Evolutionary conservation across 2,888 invertebrate species (phyloP).

Genomic region (Meghimatium bilineatum): DNA sequence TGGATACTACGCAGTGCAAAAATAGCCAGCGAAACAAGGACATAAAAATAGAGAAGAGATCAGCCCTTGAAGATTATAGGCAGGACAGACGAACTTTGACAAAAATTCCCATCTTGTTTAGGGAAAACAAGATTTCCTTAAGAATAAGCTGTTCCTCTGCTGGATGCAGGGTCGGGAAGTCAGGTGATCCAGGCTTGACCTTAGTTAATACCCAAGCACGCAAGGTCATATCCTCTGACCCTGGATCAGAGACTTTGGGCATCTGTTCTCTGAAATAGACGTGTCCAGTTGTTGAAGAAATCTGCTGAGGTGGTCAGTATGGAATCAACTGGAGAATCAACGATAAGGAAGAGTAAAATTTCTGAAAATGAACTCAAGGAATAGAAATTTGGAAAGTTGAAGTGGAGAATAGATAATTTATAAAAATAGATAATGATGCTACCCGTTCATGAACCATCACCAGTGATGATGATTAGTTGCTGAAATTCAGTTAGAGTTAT

Average conservation of each 20-base stretch:
- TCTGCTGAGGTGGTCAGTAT: neutral
- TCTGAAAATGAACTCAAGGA: neutral
- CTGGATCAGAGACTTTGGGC: neutral
- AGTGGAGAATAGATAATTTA: neutral
- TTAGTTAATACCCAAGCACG: constrained; percentile 11
- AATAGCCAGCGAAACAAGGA: too few species aligned
- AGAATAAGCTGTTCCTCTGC: neutral
- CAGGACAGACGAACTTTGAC: neutral
- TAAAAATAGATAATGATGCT: too few species aligned
- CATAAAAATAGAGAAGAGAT: too few species aligned
- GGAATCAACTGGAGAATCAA: neutral
- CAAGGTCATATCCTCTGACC: constrained; percentile 9
- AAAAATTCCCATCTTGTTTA: neutral
- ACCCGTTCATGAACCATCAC: too few species aligned
- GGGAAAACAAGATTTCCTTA: neutral
- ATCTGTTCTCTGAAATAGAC: neutral
- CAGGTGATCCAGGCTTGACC: neutral
- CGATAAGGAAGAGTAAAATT: neutral
- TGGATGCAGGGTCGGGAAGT: neutral
- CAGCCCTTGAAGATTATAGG: too few species aligned
- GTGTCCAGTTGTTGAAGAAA: neutral
- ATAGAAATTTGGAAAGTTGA: neutral
- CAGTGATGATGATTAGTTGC: too few species aligned
- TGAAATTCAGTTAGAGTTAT: too few species aligned
- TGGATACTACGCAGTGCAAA: too few species aligned